Evolutionary conservation across 2,888 invertebrate species (phyloP).

Genomic region (Cheiracanthium punctorium): DNA sequence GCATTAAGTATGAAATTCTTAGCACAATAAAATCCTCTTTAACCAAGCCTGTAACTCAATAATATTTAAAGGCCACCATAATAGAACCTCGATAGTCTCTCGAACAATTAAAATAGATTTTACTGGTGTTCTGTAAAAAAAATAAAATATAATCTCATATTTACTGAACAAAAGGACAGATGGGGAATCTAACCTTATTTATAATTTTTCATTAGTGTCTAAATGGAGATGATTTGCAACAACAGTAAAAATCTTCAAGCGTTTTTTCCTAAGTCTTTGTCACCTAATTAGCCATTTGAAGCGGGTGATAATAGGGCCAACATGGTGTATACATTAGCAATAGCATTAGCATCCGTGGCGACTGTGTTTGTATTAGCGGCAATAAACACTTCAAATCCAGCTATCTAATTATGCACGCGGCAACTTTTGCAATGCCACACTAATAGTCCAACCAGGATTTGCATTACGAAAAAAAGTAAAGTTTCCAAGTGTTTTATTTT

Average conservation of each 20-base stretch:
- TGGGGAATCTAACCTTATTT: conserved; percentile 57
- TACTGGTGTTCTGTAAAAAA: conserved; percentile 11
- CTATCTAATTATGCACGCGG: conserved; percentile 66
- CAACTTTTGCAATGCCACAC: conserved; percentile 50
- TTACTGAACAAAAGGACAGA: conserved; percentile 59
- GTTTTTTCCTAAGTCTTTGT: conserved; percentile 61
- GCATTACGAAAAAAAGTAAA: conserved; percentile 62
- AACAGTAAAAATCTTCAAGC: conserved; percentile 47
- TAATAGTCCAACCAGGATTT: conserved; percentile 54
- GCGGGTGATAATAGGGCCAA: conserved; percentile 68
- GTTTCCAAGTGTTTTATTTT: conserved; percentile 20
- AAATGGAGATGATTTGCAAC: conserved; percentile 64
- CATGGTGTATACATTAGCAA: conserved; percentile 70
- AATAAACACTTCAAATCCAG: conserved; percentile 68
- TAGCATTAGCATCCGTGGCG: conserved; percentile 67
- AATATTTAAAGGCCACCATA: conserved; percentile 9
- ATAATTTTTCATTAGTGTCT: conserved; percentile 65
- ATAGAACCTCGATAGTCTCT: neutral
- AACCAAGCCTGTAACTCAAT: no score
- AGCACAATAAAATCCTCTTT: no score
- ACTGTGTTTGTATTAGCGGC: conserved; percentile 66
- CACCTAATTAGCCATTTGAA: conserved; percentile 68
- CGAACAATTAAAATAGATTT: conserved; percentile 21
- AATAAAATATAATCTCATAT: conserved; percentile 18
- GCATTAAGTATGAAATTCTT: no score